Evolutionary conservation across 2,113 vertebrate genomes (phyloP).

Genomic region (Trochalopteron elliotii): DNA sequence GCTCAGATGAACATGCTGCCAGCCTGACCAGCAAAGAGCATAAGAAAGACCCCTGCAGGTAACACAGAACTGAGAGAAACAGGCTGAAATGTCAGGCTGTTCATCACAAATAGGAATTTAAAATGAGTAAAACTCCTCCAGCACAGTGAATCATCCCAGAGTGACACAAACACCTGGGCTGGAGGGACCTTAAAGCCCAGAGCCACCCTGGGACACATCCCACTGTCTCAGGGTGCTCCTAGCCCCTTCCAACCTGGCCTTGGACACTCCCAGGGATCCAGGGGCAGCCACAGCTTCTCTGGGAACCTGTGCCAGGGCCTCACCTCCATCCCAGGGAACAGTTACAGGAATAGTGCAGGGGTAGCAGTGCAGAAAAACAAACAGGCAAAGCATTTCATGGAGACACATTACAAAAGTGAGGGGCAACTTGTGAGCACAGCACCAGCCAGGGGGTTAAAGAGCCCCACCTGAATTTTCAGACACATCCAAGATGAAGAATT

Average conservation of each 20-base stretch:
- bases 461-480: neutral
- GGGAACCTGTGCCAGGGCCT: neutral
- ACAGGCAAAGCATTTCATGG: neutral
- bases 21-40: neutral
- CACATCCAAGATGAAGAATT: neutral
- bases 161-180: neutral
- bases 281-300: neutral
- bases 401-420: neutral
- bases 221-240: neutral
- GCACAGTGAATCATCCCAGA: neutral
- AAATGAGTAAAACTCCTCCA: neutral
- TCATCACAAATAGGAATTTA: neutral
- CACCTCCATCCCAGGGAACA: fast-evolving
- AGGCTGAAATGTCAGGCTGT: neutral
- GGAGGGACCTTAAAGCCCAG: neutral
- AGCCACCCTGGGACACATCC: neutral
- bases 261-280: neutral
- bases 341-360: neutral
- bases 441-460: neutral
- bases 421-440: neutral
- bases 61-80: neutral
- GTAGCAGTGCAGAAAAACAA: neutral
- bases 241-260: neutral
- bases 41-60: neutral
- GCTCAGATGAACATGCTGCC: neutral